phyloP scores from a whole-genome alignment of 2,888 invertebrate species.

The Euproctis similis region DNA sequence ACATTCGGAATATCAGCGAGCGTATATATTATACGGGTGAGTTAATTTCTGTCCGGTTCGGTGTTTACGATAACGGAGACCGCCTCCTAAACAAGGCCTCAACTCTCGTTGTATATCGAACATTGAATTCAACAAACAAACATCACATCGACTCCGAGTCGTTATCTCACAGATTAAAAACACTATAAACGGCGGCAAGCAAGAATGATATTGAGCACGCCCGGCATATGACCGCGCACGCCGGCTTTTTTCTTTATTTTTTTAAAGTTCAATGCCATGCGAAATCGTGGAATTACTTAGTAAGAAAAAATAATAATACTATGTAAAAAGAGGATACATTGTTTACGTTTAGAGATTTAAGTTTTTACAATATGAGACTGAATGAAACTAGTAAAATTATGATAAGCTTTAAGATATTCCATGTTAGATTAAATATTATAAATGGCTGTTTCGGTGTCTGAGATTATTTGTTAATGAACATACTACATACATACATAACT shows the following conservation, averaged over 20 bases:
- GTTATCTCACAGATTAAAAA: conserved; percentile 50
- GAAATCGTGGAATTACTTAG: conserved; percentile 15
- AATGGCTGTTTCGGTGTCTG: too few species aligned
- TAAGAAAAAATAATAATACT: conserved; percentile 1
- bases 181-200: conserved; percentile 14
- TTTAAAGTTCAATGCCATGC: conserved; percentile 12
- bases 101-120: conserved; percentile 36
- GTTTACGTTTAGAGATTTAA: too few species aligned
- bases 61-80: conserved; percentile 56
- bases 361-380: too few species aligned
- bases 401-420: too few species aligned
- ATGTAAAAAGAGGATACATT: conserved; percentile 4
- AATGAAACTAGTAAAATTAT: too few species aligned
- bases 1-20: conserved; percentile 37
- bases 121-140: conserved; percentile 57
- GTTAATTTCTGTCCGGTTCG: conserved; percentile 52
- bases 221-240: too few species aligned
- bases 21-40: conserved; percentile 54
- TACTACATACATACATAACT: too few species aligned
- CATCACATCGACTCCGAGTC: conserved; percentile 41
- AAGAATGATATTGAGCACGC: conserved; percentile 26
- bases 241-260: too few species aligned
- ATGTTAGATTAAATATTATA: too few species aligned
- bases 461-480: too few species aligned
- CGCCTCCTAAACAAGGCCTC: conserved; percentile 65